Base-by-base conservation (phyloP, 2,797 vertebrate genomes). In the Hippopotamyrus pictus region DNA sequence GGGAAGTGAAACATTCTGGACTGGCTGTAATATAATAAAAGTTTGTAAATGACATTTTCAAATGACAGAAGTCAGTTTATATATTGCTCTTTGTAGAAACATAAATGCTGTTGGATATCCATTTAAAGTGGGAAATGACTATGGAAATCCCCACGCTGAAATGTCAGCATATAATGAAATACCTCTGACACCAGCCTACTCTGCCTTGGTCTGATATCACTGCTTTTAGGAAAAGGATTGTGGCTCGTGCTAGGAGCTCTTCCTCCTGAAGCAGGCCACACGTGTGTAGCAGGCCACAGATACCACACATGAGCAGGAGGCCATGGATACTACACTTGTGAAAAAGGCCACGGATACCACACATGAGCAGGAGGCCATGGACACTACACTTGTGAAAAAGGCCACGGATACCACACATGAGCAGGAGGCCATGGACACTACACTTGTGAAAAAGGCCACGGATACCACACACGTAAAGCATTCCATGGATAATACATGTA, bases 91-190 rank as follows among this genome's bases (percentile, higher is more conserved):
- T 83, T 90, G 44, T 73, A 53, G 48, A 59, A 69, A 91, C 88
- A 73, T 86, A 90, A 89, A 90, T 89, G 90, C 87, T 89, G 82
- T 89, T 88, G 90, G 90, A 91, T 88, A 91, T 86, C 46, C 88
- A 73, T 89, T 90, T 89, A 86, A 88, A 88, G 76, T 89, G 88
- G 86, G 83, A 89, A 89, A 89, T 59, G 37, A 79, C 62, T 86
- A 82, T 29, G 46, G 88, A 59, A 62, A 76, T 41, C 89, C 88
- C 62, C 86, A 79, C 33, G 85, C 89, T 88, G 90, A 89, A 86
- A 90, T 91, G 87, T 89, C 90, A 89, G 33, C 88, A 88, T 89
- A 54, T 88, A 90, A 89, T 89, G 88, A 90, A 90, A 90, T 82
- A 88, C 86, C 79, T 88, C 88, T 46, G 44, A 79, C 50, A 53